phyloP scores from a whole-genome alignment of 2,113 vertebrate species.

The Penelope pileata region DNA sequence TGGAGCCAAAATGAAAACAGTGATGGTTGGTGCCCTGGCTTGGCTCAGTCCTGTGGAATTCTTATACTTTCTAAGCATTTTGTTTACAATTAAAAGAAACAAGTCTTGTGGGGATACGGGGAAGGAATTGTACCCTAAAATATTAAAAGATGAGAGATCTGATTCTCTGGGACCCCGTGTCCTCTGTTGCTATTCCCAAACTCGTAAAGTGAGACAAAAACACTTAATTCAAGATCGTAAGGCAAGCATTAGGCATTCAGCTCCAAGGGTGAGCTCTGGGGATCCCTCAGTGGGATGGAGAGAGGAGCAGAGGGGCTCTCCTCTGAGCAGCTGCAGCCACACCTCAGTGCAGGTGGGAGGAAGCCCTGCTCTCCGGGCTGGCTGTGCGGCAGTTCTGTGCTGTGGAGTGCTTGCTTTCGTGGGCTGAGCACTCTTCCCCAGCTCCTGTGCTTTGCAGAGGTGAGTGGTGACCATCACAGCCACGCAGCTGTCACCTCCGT shows the following conservation, averaged over 20 bases:
- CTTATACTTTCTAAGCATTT: neutral
- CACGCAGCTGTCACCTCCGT: neutral
- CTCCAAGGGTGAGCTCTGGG: neutral
- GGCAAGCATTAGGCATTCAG: neutral
- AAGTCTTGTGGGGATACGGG: neutral
- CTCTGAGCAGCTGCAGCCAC: neutral
- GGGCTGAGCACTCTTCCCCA: neutral
- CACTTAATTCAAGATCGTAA: neutral
- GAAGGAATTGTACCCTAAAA: neutral
- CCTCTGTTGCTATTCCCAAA: neutral
- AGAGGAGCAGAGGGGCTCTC: neutral
- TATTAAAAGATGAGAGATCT: neutral
- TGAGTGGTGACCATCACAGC: neutral
- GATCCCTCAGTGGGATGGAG: neutral
- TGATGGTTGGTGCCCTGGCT: neutral
- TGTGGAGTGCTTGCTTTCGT: neutral
- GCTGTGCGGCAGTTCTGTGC: accelerated
- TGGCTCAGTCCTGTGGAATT: neutral
- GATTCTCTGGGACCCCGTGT: accelerated
- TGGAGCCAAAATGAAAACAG: neutral
- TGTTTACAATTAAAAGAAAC: neutral
- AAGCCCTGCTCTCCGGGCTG: too few relatives aligned
- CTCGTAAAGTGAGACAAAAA: neutral
- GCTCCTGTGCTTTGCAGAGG: neutral
- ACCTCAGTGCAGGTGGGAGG: neutral